Percentiles rank a stretch among this genome's conserved stretches.
These are phyloP conservation scores for Anastrepha obliqua DNA, from an alignment of 1,140 invertebrate species.

Conservation along the genomic window DNA sequence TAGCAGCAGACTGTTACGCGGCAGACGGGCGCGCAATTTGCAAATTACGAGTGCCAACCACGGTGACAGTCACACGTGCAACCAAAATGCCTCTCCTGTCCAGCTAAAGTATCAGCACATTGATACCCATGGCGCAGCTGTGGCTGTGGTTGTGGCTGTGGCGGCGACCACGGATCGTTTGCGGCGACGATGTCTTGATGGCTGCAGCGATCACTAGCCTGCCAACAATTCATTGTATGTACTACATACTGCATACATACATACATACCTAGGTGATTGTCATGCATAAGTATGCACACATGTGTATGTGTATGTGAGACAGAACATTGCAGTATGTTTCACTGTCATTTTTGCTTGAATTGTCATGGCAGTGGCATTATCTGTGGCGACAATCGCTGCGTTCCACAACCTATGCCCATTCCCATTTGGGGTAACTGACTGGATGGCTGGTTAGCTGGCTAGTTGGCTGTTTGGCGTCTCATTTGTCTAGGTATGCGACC, in stretches of 20 bases:
- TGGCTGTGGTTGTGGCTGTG: neutral
- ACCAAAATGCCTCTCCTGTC: neutral
- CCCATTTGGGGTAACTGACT: neutral
- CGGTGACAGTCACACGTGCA: conserved; percentile 23
- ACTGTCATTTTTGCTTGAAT: conserved; percentile 57
- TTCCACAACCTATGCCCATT: conserved; percentile 63
- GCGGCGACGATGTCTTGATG: conserved; percentile 38
- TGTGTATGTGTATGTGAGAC: neutral
- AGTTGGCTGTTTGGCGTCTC: conserved; percentile 61
- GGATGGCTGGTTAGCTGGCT: neutral
- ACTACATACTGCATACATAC: neutral
- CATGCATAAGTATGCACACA: too few relatives aligned
- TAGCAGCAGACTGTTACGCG: neutral
- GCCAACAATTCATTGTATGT: neutral
- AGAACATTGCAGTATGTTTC: neutral
- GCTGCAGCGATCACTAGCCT: conserved; percentile 27
- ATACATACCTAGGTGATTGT: too few relatives aligned
- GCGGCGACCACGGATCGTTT: neutral
- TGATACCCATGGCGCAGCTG: neutral
- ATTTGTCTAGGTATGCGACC: conserved; percentile 67
- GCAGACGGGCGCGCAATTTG: conserved; percentile 46
- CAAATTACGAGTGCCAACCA: conserved; percentile 19
- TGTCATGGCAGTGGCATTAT: conserved; percentile 59
- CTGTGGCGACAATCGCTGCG: conserved; percentile 57
- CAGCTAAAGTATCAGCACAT: conserved; percentile 19